Evolutionary conservation across 2,888 invertebrate genomes (phyloP).

Genomic region (Parnassius glacialis): DNA sequence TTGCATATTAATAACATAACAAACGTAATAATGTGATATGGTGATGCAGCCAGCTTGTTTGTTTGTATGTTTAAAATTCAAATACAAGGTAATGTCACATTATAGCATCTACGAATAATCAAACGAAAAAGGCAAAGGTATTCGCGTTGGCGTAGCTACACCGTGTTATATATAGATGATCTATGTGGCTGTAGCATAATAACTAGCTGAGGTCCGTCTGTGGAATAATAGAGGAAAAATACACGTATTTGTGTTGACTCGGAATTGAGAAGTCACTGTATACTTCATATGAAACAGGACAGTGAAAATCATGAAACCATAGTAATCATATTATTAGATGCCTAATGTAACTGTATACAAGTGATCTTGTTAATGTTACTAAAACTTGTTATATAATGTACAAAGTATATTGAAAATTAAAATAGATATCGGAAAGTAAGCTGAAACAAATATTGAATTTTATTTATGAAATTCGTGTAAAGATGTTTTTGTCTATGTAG

Average conservation of each 20-base stretch:
- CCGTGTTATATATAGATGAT: constrained; percentile 23
- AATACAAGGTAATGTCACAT: neutral
- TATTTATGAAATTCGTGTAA: too few species aligned
- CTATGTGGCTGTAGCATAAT: constrained; percentile 25
- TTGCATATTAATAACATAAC: neutral
- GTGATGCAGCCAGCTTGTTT: neutral
- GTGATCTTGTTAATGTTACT: too few species aligned
- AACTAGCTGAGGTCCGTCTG: constrained; percentile 16
- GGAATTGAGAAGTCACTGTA: neutral
- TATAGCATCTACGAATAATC: constrained; percentile 10
- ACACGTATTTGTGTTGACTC: too few species aligned
- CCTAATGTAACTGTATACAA: too few species aligned
- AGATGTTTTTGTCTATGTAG: too few species aligned
- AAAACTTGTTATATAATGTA: too few species aligned
- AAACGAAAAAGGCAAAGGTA: constrained; percentile 21
- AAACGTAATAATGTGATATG: neutral
- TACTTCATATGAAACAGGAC: neutral
- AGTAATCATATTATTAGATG: too few species aligned
- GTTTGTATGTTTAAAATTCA: neutral
- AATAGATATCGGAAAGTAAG: too few species aligned
- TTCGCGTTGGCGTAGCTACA: constrained; percentile 24
- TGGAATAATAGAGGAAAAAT: constrained; percentile 21
- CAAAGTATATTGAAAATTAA: too few species aligned
- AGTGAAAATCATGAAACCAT: too few species aligned
- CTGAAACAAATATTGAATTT: too few species aligned